Evolutionary conservation across 2,797 vertebrate genomes (phyloP), one percentile per base, ranked within the genome.

Genomic region (Buphagus erythrorhynchus): DNA sequence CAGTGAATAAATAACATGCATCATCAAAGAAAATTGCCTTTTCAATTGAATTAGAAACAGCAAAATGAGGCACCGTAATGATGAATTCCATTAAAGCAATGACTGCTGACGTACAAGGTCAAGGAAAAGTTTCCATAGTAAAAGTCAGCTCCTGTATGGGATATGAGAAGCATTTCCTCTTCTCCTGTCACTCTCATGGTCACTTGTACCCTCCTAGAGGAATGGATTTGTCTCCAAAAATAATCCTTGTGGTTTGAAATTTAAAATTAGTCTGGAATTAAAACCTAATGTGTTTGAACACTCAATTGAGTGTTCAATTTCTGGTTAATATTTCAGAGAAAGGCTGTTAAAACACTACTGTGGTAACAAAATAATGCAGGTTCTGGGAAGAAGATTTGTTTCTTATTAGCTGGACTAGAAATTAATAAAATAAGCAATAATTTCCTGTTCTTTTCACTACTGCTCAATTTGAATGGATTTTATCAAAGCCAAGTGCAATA

Each of bases 21-120:
- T 93, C 96, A 97, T 97, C 96, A 96, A 97, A 97, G 93, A 67
- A 97, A 97, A 97, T 86, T 96, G 86, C 83, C 86, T 97, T 96
- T 96, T 95, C 96, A 82, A 28, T 86, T 87, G 88, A 96, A 79
- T 94, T 93, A 93, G 93, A 90, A 94, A 95, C 95, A 94, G 93
- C 95, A 94, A 85, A 96, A 95, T 77, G 88, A 93, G 65, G 90
- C 54, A 55, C 10, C 1, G 4, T 40, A 93, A 97, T 92, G 95
- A 98, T 96, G 83, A 90, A 94, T 96, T 83, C 94, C 69, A 71
- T 78, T 91, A 90, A 72, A 92, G 93, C 55, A 86, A 92, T 89
- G 55, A 63, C 46, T 81, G 40, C 43, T 91, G 94, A 90, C 20
- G 49, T 45, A 77, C 88, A 97, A 96, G 88, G 96, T 95, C 89